Conservation (phyloP, 2,888 invertebrate species). For the Sesia apiformis region DNA sequence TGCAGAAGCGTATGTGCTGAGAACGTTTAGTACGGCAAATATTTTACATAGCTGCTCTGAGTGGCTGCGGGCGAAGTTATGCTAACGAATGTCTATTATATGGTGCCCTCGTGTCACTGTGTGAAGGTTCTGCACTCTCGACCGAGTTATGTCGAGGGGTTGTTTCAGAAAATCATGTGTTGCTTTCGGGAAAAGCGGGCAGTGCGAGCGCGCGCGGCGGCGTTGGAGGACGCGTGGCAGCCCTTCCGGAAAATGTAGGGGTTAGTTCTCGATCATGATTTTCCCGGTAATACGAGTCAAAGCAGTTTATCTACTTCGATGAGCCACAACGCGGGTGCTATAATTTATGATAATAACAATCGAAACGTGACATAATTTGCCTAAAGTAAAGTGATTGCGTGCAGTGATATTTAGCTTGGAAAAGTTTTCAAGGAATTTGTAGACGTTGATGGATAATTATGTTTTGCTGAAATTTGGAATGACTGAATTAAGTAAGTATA, state of each 20-base stretch:
- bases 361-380: constrained; percentile 20
- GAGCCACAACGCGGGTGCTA: constrained; percentile 26
- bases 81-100: constrained; percentile 69
- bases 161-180: constrained; percentile 66
- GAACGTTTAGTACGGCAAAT: constrained; percentile 30
- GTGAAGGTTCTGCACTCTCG: constrained; percentile 71
- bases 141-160: constrained; percentile 60
- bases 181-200: constrained; percentile 48
- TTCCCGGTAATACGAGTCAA: background rate
- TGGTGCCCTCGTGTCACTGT: constrained; percentile 65
- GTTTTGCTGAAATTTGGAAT: constrained; percentile 56
- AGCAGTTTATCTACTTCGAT: constrained; percentile 27
- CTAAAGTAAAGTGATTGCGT: background rate
- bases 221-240: constrained; percentile 26
- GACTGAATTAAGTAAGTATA: constrained; percentile 55
- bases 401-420: background rate
- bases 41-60: constrained; percentile 48
- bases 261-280: background rate
- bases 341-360: constrained; percentile 20
- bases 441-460: constrained; percentile 42
- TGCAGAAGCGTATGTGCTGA: too few relatives aligned
- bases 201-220: constrained; percentile 17
- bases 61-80: constrained; percentile 43
- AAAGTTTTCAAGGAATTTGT: constrained; percentile 2
- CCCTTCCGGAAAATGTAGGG: background rate